phyloP scores from a whole-genome alignment of 2,888 invertebrate genomes.

The Leptothorax acervorum region DNA sequence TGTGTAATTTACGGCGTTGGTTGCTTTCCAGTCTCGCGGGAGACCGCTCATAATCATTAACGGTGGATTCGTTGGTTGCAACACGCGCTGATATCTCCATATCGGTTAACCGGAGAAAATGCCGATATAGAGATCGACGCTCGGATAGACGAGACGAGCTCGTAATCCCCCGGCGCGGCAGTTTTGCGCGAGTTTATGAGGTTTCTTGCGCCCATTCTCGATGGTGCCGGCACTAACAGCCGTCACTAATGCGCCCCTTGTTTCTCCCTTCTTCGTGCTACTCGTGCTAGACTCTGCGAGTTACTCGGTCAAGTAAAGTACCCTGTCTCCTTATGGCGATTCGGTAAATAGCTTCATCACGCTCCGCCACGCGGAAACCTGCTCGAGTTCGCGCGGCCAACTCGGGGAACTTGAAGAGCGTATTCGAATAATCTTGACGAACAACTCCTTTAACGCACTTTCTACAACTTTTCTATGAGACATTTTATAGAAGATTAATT shows the following conservation, averaged over 20 bases:
- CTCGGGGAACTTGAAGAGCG: slow-evolving; percentile 6
- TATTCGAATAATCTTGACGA: slow-evolving; percentile 7
- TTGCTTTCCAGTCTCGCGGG: slow-evolving; percentile 35
- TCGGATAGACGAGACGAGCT: slow-evolving; percentile 54
- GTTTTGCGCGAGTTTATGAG: slow-evolving; percentile 72
- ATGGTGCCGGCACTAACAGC: slow-evolving; percentile 68
- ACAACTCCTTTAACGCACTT: slow-evolving; percentile 2
- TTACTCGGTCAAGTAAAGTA: slow-evolving; percentile 37
- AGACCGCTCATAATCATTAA: slow-evolving; percentile 52
- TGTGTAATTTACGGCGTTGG: slow-evolving; percentile 44
- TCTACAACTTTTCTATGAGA: background rate
- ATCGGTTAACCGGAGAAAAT: slow-evolving; percentile 49
- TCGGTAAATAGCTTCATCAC: slow-evolving; percentile 72
- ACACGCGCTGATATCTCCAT: slow-evolving; percentile 42
- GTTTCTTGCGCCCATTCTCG: slow-evolving; percentile 71
- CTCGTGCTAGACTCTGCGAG: slow-evolving; percentile 24
- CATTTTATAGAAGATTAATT: background rate
- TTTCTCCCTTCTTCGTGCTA: background rate
- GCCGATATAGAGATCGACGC: slow-evolving; percentile 66
- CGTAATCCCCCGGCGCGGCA: slow-evolving; percentile 68
- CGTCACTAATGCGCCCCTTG: slow-evolving; percentile 72
- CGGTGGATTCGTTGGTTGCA: slow-evolving; percentile 34
- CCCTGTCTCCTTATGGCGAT: slow-evolving; percentile 70
- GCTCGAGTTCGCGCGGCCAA: slow-evolving; percentile 12
- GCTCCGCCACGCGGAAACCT: slow-evolving; percentile 35